Evolutionary conservation across 2,797 vertebrate genomes (phyloP), one percentile per base, ranked within the genome.

Genomic region (Danio choprae): DNA sequence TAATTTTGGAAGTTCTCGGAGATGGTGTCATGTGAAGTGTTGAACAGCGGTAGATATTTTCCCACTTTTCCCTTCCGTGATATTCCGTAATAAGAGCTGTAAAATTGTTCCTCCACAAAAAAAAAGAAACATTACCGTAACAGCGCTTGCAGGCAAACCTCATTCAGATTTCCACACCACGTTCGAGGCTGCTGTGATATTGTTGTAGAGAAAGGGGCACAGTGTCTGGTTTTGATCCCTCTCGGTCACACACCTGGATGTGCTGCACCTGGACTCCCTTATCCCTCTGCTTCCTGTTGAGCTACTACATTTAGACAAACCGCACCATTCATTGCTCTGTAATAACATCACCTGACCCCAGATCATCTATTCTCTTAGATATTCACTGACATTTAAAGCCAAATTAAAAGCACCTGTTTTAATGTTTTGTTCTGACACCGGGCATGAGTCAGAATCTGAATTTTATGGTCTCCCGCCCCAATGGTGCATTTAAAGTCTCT

Each of bases 11-110:
- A 50, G 55, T 64, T 55, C 48, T 41, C 67, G 13, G 16, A 55
- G 41, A 73, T 64, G 73, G 67, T 63, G 69, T 78, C 40, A 41
- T 78, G 43, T 38, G 43, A 78, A 41, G 64, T 69, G 76, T 78
- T 68, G 36, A 78, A 22, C 56, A 70, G 67, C 15, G 18, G 58
- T 70, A 50, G 68, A 44, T 70, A 40, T 79, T 62, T 72, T 50
- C 64, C 55, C 77, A 63, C 77, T 63, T 79, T 41, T 70, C 6
- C 48, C 48, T 53, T 60, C 56, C 9, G 18, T 71, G 29, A 59
- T 20, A 15, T 70, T 59, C 75, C 36, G 6, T 58, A 67, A 68
- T 40, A 48, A 58, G 43, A 78, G n/a, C 64, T 62, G 13, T 62
- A 53, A 70, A 40, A 62, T 62, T 60, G 44, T 41, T 70, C 56